A percentile compares a stretch with the other conserved stretches of the same genome.
These are phyloP conservation scores for Nasua narica DNA, from an alignment of 2,797 vertebrate species.

Conservation along the genomic window DNA sequence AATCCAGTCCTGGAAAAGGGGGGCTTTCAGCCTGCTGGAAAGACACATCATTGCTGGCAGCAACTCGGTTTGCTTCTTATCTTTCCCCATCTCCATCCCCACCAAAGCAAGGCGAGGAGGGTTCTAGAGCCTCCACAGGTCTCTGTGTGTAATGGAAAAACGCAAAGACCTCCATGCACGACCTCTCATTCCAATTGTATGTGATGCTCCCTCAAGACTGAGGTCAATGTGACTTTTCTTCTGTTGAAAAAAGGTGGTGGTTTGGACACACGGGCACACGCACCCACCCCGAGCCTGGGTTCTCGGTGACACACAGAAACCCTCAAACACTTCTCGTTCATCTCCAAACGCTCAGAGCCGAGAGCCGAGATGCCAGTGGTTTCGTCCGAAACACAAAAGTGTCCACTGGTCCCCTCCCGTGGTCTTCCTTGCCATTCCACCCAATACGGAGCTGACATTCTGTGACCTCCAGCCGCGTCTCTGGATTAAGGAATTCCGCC, in stretches of 20 bases:
- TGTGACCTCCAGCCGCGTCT: not conserved
- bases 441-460: rapidly evolving
- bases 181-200: rapidly evolving
- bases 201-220: not conserved
- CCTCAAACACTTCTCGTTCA: not conserved
- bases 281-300: not conserved
- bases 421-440: rapidly evolving
- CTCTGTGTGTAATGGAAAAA: not conserved
- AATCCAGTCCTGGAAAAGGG: rapidly evolving
- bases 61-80: not conserved
- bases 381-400: not conserved
- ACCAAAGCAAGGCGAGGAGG: not conserved
- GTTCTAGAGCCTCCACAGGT: too few relatives aligned
- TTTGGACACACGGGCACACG: not conserved
- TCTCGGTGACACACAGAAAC: not conserved
- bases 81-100: not conserved
- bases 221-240: not conserved
- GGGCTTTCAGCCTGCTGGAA: not conserved
- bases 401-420: not conserved
- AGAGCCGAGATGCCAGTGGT: not conserved
- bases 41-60: rapidly evolving
- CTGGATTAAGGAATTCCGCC: not conserved
- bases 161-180: rapidly evolving
- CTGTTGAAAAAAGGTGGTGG: not conserved
- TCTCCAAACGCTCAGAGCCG: not conserved